Evolutionary conservation across 2,888 invertebrate species (phyloP).

Genomic region (Phania funesta): DNA sequence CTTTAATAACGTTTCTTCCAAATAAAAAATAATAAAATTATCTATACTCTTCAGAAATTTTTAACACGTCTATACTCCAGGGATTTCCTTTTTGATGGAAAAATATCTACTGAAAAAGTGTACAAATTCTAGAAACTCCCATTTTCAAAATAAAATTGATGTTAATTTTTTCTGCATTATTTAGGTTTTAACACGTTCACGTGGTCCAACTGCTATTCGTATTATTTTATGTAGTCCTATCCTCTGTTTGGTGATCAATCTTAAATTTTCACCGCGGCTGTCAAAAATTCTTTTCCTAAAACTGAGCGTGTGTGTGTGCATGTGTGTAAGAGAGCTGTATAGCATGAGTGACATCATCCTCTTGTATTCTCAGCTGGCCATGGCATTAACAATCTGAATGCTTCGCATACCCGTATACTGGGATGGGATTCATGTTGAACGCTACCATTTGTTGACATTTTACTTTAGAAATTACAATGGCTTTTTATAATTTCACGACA

Average conservation of each 20-base stretch:
- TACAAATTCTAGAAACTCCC: constrained; percentile 4
- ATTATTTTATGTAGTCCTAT: constrained; percentile 65
- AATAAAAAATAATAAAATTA: constrained; percentile 50
- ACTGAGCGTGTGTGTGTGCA: constrained; percentile 3
- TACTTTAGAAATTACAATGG: constrained; percentile 49
- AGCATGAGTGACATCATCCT: constrained; percentile 45
- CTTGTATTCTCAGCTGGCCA: constrained; percentile 62
- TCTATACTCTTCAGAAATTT: constrained; percentile 43
- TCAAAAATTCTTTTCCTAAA: constrained; percentile 72
- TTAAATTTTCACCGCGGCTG: constrained; percentile 81
- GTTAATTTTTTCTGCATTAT: constrained; percentile 72
- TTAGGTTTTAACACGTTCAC: constrained; percentile 74
- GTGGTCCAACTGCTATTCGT: constrained; percentile 44
- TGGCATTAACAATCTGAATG: too few relatives aligned
- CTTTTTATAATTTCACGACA: constrained; percentile 11
- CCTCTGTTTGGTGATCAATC: constrained; percentile 79
- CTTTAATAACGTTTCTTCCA: background rate
- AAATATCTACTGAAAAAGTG: background rate
- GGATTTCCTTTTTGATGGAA: constrained; percentile 15
- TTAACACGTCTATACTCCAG: constrained; percentile 53
- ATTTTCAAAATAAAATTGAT: constrained; percentile 18
- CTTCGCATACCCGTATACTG: constrained; percentile 27
- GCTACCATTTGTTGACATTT: constrained; percentile 55
- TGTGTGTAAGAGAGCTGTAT: constrained; percentile 2
- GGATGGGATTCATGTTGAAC: constrained; percentile 33